Evolutionary conservation across 2,888 invertebrate species (phyloP).

Genomic region (Coecobrya sp.): DNA sequence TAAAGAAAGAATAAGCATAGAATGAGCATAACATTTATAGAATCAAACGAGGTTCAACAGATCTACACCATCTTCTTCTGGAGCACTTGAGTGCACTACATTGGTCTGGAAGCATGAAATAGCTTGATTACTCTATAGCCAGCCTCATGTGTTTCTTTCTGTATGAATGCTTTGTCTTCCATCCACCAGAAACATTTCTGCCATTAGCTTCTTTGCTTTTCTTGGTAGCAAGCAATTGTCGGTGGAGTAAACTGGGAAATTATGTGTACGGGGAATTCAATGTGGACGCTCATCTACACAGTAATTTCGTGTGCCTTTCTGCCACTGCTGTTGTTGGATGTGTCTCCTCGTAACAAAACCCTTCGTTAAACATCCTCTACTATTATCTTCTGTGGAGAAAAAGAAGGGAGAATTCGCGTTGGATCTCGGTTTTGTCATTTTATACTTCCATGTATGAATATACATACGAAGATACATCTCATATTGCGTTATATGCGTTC

Average conservation of each 20-base stretch:
- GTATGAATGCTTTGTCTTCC: conserved; percentile 12
- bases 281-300: conserved; percentile 22
- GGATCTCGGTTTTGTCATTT: background rate
- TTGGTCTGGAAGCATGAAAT: conserved; percentile 21
- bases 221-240: conserved; percentile 15
- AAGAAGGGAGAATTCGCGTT: background rate
- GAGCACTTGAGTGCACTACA: conserved; percentile 18
- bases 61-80: conserved; percentile 19
- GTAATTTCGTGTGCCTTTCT: conserved; percentile 30
- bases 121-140: conserved; percentile 33
- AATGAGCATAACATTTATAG: conserved; percentile 64
- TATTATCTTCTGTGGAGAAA: conserved; percentile 26
- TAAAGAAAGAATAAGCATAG: conserved; percentile 55
- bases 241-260: conserved; percentile 23
- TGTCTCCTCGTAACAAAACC: conserved; percentile 1
- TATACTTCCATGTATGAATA: background rate
- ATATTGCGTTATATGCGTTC: background rate
- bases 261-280: conserved; percentile 35
- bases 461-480: background rate
- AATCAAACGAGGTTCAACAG: conserved; percentile 33
- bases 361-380: conserved; percentile 41
- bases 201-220: conserved; percentile 43
- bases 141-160: background rate
- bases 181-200: background rate
- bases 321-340: background rate